Conservation (phyloP, 2,888 invertebrate genomes). For the Phyllotreta striolata region DNA sequence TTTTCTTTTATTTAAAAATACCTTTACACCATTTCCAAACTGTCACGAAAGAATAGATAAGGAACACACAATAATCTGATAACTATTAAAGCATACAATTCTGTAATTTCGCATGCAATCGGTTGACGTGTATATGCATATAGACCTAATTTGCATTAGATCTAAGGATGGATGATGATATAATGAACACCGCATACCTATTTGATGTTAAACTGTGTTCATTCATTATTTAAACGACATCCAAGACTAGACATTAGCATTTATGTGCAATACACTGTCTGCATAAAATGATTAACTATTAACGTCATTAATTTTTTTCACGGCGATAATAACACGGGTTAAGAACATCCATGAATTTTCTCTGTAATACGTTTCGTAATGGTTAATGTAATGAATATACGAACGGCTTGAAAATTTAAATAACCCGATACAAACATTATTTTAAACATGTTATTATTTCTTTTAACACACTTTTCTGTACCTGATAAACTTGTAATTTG, state of each 20-base stretch:
- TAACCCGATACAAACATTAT: no score
- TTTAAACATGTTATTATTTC: no score
- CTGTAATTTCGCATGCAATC: conserved; percentile 15
- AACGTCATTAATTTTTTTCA: conserved; percentile 18
- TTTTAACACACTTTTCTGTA: no score
- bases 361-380: no score
- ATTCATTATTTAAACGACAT: conserved; percentile 25
- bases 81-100: conserved; percentile 8
- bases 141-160: conserved; percentile 23
- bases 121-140: conserved; percentile 9
- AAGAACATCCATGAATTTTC: no score
- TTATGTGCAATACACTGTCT: conserved; percentile 23
- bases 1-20: no score
- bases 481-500: no score
- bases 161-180: conserved; percentile 20
- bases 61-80: conserved; percentile 3
- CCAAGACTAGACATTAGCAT: conserved; percentile 25
- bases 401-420: no score
- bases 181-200: conserved; percentile 23
- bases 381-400: no score
- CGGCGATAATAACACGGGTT: background rate
- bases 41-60: conserved; percentile 8
- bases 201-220: conserved; percentile 21
- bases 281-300: conserved; percentile 26
- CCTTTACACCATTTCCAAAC: background rate